A percentile compares a stretch with the other conserved stretches of the same genome.
Conservation (phyloP, 2,797 vertebrate species). For the Tragopan temminckii region DNA sequence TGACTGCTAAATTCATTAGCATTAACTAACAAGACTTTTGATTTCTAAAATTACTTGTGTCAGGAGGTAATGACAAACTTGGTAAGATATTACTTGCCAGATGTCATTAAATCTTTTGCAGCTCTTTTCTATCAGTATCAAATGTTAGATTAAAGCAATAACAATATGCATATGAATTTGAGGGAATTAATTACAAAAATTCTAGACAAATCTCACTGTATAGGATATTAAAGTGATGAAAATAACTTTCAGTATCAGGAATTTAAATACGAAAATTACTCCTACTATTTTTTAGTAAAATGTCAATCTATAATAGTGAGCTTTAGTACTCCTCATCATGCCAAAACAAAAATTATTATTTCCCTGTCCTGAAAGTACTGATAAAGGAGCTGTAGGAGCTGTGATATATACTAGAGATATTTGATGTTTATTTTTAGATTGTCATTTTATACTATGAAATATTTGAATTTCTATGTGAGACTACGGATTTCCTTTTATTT, state of each 20-base stretch:
- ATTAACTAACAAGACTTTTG: slow-evolving; percentile 35
- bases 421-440: not conserved
- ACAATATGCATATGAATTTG: not conserved
- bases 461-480: not conserved
- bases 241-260: not conserved
- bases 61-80: slow-evolving; percentile 29
- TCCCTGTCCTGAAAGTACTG: not conserved
- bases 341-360: not conserved
- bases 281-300: not conserved
- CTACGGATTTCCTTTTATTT: not conserved
- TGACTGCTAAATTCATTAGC: slow-evolving; percentile 49
- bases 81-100: not conserved
- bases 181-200: not conserved
- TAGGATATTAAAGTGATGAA: not conserved
- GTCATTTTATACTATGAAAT: not conserved
- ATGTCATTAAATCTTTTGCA: slow-evolving; percentile 22
- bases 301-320: not conserved
- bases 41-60: slow-evolving; percentile 42
- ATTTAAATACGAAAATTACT: not conserved
- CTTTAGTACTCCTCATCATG: not conserved
- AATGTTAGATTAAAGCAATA: not conserved
- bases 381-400: not conserved
- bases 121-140: not conserved
- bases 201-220: not conserved
- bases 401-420: not conserved